phyloP scores from a whole-genome alignment of 1,140 invertebrate species.

The Neodiprion pinetum region DNA sequence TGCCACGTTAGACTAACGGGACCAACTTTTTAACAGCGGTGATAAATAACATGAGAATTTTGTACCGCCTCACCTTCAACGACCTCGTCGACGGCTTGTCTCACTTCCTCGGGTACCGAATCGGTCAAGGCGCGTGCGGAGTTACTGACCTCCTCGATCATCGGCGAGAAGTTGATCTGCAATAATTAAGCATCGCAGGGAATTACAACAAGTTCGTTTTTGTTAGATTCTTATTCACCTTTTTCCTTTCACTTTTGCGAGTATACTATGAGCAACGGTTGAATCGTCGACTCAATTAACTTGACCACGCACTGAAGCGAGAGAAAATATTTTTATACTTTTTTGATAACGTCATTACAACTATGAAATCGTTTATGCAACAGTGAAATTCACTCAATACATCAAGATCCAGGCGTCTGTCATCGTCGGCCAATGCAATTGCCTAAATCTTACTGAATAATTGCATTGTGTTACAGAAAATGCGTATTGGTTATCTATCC shows the following conservation, averaged over 20 bases:
- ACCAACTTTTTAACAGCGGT: neutral
- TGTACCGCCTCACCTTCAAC: slow-evolving; percentile 62
- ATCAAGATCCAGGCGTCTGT: neutral
- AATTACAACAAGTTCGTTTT: slow-evolving; percentile 9
- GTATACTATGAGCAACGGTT: too few relatives aligned
- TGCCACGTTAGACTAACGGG: neutral
- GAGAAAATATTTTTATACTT: too few relatives aligned
- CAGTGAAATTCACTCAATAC: too few relatives aligned
- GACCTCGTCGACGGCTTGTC: slow-evolving; percentile 63
- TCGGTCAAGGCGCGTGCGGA: slow-evolving; percentile 63
- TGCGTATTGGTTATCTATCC: neutral
- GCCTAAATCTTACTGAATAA: neutral
- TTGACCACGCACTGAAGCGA: too few relatives aligned
- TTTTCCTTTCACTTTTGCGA: too few relatives aligned
- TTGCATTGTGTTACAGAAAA: neutral
- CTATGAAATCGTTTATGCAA: too few relatives aligned
- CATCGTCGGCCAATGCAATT: neutral
- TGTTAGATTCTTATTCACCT: neutral
- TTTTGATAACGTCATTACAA: too few relatives aligned
- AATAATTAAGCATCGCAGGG: slow-evolving; percentile 16
- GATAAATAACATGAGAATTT: neutral
- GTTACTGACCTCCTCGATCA: slow-evolving; percentile 57
- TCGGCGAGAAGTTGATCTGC: slow-evolving; percentile 62
- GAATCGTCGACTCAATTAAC: too few relatives aligned
- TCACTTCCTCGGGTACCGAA: slow-evolving; percentile 59